phyloP scores from a whole-genome alignment of 2,113 vertebrate species.

The Phalacrocorax brasilianus region DNA sequence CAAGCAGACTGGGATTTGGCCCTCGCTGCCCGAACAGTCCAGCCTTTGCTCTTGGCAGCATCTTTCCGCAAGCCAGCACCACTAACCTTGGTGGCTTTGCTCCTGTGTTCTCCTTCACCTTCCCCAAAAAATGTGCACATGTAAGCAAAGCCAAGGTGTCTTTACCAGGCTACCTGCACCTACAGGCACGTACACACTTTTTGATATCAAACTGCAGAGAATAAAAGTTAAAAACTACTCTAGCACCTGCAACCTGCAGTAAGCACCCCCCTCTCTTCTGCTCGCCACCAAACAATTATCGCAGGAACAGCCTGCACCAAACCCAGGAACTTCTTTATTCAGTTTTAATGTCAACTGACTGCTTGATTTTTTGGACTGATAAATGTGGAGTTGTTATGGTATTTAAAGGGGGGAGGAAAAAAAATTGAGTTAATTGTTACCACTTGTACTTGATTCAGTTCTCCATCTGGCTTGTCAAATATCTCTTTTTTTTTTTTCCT shows the following conservation, averaged over 20 bases:
- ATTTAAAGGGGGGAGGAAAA: constrained; percentile 60
- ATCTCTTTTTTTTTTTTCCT: not conserved
- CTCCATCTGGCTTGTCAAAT: constrained; percentile 69
- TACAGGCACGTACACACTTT: not conserved
- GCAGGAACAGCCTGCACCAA: constrained; percentile 29
- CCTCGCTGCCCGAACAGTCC: not conserved
- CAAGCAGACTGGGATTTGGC: not conserved
- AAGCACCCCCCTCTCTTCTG: not conserved
- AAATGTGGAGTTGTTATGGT: constrained; percentile 81
- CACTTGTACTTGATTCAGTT: constrained; percentile 82
- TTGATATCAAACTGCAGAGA: not conserved
- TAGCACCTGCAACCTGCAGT: not conserved
- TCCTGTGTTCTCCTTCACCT: not conserved
- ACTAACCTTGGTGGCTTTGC: not conserved
- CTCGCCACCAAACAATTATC: not conserved
- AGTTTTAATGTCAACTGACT: constrained; percentile 53
- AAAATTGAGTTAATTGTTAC: constrained; percentile 84
- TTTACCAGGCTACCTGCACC: not conserved
- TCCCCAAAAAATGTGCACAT: not conserved
- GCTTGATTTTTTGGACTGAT: constrained; percentile 65
- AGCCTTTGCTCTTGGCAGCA: not conserved
- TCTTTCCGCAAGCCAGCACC: not conserved
- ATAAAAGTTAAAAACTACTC: not conserved
- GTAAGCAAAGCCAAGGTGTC: not conserved
- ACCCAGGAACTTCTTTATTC: constrained; percentile 53